Evolutionary conservation across 1,140 invertebrate species (phyloP), one percentile per base, ranked within the genome.

Genomic region (Chlorops oryzae): DNA sequence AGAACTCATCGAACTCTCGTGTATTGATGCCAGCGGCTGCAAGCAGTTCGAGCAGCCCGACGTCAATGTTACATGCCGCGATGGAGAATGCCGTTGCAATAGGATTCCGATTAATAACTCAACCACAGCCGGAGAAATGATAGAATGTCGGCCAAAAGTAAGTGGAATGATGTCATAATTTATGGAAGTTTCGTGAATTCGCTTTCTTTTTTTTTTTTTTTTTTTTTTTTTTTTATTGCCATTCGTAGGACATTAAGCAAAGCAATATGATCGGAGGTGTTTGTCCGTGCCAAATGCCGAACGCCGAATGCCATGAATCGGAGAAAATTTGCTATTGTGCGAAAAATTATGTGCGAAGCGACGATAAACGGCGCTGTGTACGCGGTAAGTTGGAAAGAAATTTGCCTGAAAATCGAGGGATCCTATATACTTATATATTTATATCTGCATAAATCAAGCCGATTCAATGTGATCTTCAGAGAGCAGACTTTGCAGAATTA

Each of bases 211-310:
- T 45, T 45, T 28, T 17, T 20, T 3, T 7, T 18, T 28, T 45
- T 45, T 2, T 37, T 37, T 37, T 44, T 45, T 32, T 24, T 23
- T 18, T 17, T 32, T n/a, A n/a, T n/a, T n/a, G n/a, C n/a, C n/a
- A n/a, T n/a, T n/a, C n/a, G 18, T 25, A 48, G 40, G 46, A 28
- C 9, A 27, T 40, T 22, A 65, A 59, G 20, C 5, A 55, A n/a
- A 69, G 41, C 2, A 69, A 69, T 27, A 59, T 69, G 9, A 54
- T 69, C 6, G 65, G 65, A 2, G 66, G 66, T 0, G 41, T 56
- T 3, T 70, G 66, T 45, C 63, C 63, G 1, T 70, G 66, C 13
- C 47, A 13, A 1, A 50, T 55, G 25, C 53, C 47, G 0, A 4
- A 61, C 42, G 25, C 66, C 20, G 47, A 50, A 28, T 70, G 66